phyloP scores from a whole-genome alignment of 23 tunicate genomes.

The Phallusia fumigata region DNA sequence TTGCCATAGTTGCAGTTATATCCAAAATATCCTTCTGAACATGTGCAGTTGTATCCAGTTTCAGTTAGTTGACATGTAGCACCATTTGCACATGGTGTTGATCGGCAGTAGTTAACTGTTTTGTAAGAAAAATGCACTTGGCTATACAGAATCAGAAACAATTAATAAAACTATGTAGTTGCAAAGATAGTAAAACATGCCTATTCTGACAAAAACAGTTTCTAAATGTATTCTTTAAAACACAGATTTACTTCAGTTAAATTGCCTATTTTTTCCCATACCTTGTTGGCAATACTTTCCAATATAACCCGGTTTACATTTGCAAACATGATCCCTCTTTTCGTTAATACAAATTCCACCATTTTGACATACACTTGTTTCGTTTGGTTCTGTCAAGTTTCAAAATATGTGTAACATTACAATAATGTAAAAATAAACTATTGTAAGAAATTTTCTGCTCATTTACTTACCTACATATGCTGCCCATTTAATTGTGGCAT shows the following conservation, averaged over 20 bases:
- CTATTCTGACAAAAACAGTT: too few relatives aligned
- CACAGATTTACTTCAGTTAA: too few relatives aligned
- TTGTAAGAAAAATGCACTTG: neutral
- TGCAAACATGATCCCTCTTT: neutral
- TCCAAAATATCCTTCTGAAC: neutral
- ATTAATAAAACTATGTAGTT: too few relatives aligned
- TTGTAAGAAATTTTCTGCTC: too few relatives aligned
- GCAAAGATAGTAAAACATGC: too few relatives aligned
- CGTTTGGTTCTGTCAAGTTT: neutral
- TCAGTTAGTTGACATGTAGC: neutral
- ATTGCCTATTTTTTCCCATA: too few relatives aligned
- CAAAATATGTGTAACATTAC: neutral
- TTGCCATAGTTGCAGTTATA: too few relatives aligned
- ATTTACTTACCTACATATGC: neutral
- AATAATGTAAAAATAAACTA: too few relatives aligned
- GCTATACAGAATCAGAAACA: neutral
- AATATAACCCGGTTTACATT: neutral
- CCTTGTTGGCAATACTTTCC: slow-evolving; percentile 4
- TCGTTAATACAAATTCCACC: neutral
- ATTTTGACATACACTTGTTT: neutral
- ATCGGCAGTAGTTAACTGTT: neutral
- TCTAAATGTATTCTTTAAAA: too few relatives aligned
- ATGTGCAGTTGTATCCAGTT: neutral
- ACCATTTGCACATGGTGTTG: neutral
- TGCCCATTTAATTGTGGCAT: slow-evolving; percentile 1